Evolutionary conservation across 2,888 invertebrate species (phyloP), one percentile per base, ranked within the genome.

Genomic region (Synergus itoensis): DNA sequence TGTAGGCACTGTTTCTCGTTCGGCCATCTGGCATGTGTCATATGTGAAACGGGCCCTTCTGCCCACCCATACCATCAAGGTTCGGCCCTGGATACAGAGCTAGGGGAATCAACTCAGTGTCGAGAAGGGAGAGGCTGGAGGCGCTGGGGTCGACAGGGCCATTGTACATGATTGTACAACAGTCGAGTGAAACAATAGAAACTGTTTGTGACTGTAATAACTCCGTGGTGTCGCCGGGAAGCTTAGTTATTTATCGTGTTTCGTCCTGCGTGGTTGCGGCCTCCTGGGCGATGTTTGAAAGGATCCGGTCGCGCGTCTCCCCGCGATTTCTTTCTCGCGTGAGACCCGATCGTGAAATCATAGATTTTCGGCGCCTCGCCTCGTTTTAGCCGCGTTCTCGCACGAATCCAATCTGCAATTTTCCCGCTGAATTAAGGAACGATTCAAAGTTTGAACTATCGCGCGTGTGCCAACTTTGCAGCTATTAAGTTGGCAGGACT

Each of bases 401-500:
- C 60, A 12, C 21, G 1, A 60, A 60, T 60, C 1, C 60, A 60
- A 60, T 12, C 12, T 60, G 60, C 21, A 21, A 12, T 21, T 16
- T 73, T 53, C 73, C 73, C 53, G 73, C 73, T 48, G 14, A 60
- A 45, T 12, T 14, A 43, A 5, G 5, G 40, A 28, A 28, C 28
- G 57, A 62, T 64, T 80, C 83, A 48, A 75, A 81, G 79, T 84
- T 79, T 60, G 75, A 81, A 81, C 79, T 79, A 65, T 28, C 85
- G 82, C 82, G 63, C 67, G 60, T 77, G 75, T 48, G 73, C 53
- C 48, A 73, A 36, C 79, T 79, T 40, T 63, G 36, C 67, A 45
- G 63, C 57, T 48, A 65, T 67, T 76, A 82, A 82, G 93, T 94
- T 94, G 94, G 94, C 92, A 90, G 88, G 91, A 93, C 94, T 93